A percentile compares a stretch with the other conserved stretches of the same genome.
phyloP scores from a whole-genome alignment of 2,888 invertebrate genomes.

The Scelioninae gen. 1 region DNA sequence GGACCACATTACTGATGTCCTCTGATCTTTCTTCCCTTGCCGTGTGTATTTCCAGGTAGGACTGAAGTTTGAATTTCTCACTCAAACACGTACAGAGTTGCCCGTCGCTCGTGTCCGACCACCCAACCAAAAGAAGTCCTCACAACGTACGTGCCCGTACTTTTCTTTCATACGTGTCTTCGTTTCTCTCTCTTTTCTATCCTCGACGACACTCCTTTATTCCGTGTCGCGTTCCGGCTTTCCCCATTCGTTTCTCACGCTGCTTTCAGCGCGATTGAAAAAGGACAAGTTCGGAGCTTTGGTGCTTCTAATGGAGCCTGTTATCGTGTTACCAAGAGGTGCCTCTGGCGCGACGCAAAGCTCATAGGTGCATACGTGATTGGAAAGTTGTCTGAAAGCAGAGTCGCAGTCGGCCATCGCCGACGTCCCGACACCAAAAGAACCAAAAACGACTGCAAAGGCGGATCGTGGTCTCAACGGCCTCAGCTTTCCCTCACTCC shows the following conservation, averaged over 20 bases:
- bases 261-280: constrained; percentile 62
- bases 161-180: constrained; percentile 20
- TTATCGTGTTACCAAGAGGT: constrained; percentile 69
- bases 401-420: constrained; percentile 46
- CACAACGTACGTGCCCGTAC: constrained; percentile 35
- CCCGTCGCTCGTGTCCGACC: constrained; percentile 20
- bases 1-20: constrained; percentile 48
- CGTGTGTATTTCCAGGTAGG: constrained; percentile 43
- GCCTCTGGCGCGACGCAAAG: constrained; percentile 67
- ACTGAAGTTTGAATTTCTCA: constrained; percentile 45
- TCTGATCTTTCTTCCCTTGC: constrained; percentile 35
- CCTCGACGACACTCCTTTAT: constrained; percentile 22
- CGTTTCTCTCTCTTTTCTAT: constrained; percentile 5
- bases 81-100: constrained; percentile 44
- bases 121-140: constrained; percentile 53
- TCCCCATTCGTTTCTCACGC: constrained; percentile 61
- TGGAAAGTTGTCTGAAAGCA: constrained; percentile 68
- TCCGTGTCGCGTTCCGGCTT: constrained; percentile 19
- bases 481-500: constrained; percentile 14
- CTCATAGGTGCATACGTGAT: constrained; percentile 72
- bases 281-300: constrained; percentile 60
- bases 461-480: constrained; percentile 46
- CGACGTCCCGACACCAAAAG: constrained; percentile 41
- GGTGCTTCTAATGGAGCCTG: constrained; percentile 68
- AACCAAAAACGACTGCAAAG: constrained; percentile 59